Evolutionary conservation across 2,113 vertebrate genomes (phyloP), one percentile per base, ranked within the genome.

Genomic region (Herpetotheres cachinnans): DNA sequence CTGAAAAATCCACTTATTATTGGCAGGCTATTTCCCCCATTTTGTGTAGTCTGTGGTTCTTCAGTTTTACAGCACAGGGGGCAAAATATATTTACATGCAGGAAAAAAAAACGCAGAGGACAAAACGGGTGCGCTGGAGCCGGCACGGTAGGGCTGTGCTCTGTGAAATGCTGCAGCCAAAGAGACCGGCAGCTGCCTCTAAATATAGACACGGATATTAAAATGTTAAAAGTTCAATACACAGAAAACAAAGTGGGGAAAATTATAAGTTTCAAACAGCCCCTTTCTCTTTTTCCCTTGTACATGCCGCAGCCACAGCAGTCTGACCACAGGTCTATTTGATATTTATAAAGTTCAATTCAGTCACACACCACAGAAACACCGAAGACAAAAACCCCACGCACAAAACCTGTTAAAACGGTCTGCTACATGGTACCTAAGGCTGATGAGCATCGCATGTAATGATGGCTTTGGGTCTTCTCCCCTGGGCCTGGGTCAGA

Each of bases 151-250:
- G 0, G 2, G 42, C 70, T 71, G 32, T 29, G 55, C 52, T 66
- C 62, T 91, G 58, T 58, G 58, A 89, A 87, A 81, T n/a, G 46
- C 82, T 74, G 61, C 85, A 86, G 76, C 71, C 82, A 80, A n/a
- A 76, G 67, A 76, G 74, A 36, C 26, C 11, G 2, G 47, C 76
- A 84, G 69, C 72, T 91, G 73, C 55, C 42, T 91, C 89, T 93
- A 86, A 93, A 93, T 87, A 91, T 66, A 96, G 94, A 62, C 46
- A 22, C 0, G 0, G 83, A 65, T 76, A 94, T 74, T 93, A 61
- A 85, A 89, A 94, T 77, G 89, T 87, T 94, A 88, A 77, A 82
- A 93, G 89, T 80, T 80, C 71, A 88, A 93, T 54, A 73, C 18
- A 58, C 6, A 66, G 81, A 85, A 90, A 93, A 86, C 66, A 67